Evolutionary conservation across 2,797 vertebrate genomes (phyloP).

Genomic region (Trichosurus vulpecula): DNA sequence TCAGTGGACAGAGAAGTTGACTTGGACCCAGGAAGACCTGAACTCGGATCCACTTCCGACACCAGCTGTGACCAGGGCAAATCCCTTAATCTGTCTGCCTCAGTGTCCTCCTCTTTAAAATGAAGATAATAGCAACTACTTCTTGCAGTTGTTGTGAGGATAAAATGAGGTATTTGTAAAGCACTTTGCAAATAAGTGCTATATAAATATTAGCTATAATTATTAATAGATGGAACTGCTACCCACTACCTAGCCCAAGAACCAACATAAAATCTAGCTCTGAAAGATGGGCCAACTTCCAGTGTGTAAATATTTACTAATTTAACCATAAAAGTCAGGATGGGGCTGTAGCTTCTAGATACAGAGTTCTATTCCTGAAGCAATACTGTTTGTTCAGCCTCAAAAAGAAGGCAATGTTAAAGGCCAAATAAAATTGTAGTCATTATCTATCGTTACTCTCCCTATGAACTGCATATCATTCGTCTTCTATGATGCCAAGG

Average conservation of each 20-base stretch:
- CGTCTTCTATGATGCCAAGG: conserved; percentile 78
- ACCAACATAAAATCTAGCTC: background rate
- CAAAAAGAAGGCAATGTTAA: background rate
- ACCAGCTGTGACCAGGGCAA: background rate
- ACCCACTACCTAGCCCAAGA: background rate
- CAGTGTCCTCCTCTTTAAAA: background rate
- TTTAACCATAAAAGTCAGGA: background rate
- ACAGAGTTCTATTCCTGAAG: background rate
- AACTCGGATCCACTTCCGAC: background rate
- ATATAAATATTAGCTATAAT: background rate
- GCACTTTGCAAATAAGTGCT: background rate
- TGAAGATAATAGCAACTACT: background rate
- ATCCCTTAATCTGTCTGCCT: background rate
- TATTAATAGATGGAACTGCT: background rate
- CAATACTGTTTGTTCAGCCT: background rate
- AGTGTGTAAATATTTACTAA: background rate
- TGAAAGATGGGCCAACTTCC: background rate
- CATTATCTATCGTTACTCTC: background rate
- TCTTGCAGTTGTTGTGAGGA: background rate
- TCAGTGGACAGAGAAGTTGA: too few relatives aligned
- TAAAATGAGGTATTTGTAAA: background rate
- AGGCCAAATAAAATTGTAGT: background rate
- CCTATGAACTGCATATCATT: conserved; percentile 77
- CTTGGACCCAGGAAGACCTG: too few relatives aligned
- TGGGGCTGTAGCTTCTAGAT: background rate